Percentiles rank a stretch among this genome's conserved stretches.
phyloP scores from a whole-genome alignment of 2,888 invertebrate species.

The Agrochola lota region DNA sequence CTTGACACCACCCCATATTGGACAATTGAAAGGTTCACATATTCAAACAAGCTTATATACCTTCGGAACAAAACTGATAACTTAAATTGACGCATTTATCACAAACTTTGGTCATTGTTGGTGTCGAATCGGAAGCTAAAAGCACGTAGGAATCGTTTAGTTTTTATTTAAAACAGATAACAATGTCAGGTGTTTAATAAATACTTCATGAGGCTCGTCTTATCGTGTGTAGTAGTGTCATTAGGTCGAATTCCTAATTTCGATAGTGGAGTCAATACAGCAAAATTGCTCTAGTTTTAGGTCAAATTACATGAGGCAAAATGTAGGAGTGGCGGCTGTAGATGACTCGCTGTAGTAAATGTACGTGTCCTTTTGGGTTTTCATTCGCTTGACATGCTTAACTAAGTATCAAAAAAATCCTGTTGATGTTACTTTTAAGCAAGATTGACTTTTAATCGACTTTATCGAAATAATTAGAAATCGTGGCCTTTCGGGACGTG shows the following conservation, averaged over 20 bases:
- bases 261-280: constrained; percentile 21
- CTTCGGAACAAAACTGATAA: constrained; percentile 69
- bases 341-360: not conserved
- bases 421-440: too few species aligned
- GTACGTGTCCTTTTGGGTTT: constrained; percentile 4
- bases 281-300: constrained; percentile 13
- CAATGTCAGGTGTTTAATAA: constrained; percentile 64
- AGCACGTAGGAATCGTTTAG: constrained; percentile 73
- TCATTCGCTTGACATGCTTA: not conserved
- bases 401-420: not conserved
- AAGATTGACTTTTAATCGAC: too few species aligned
- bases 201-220: constrained; percentile 25
- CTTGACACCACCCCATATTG: constrained; percentile 75
- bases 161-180: constrained; percentile 59
- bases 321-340: not conserved
- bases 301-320: not conserved
- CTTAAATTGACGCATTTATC: constrained; percentile 72
- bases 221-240: constrained; percentile 38
- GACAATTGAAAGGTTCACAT: constrained; percentile 53
- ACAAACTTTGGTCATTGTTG: constrained; percentile 65
- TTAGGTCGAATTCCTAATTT: constrained; percentile 24
- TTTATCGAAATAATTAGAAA: too few species aligned
- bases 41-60: constrained; percentile 75
- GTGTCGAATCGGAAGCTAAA: constrained; percentile 54
- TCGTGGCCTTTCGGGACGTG: too few species aligned